Evolutionary conservation across 2,888 invertebrate species (phyloP), one percentile per base, ranked within the genome.

Genomic region (Terebella lapidaria): DNA sequence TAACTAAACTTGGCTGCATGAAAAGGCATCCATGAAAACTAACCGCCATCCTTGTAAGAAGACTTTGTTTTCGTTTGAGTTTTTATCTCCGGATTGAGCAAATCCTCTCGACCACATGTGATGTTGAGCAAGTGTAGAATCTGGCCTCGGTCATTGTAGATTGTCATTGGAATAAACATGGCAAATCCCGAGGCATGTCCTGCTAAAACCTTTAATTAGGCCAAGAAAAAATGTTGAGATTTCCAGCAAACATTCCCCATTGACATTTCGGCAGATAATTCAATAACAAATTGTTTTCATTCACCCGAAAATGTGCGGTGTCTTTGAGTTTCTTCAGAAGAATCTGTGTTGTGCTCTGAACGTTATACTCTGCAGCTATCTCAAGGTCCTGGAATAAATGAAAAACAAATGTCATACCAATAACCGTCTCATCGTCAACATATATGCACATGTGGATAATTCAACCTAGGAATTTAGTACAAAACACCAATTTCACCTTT

Each of bases 341-440:
- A 63, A 83, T 82, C 59, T 79, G 76, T 45, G 77, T 69, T 25
- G 72, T 64, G 2, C 73, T 73, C 25, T 67, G 62, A n/a, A 81
- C 70, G 60, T 75, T 72, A 67, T 80, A 84, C 64, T 82, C 81
- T 26, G 83, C 78, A 42, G 82, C 81, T 58, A 85, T 77, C 80
- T 86, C 87, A 29, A 88, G 83, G 72, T 88, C 88, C 72, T 80
- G 61, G 2, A 64, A 62, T 20, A 54, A 15, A 5, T 20, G 5
- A 57, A 57, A 54, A 2, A 54, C 2, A 59, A n/a, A 58, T 22
- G 3, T n/a, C n/a, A n/a, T n/a, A n/a, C n/a, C n/a, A n/a, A n/a
- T n/a, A n/a, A n/a, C n/a, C n/a, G n/a, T n/a, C n/a, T n/a, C n/a
- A n/a, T n/a, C n/a, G n/a, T n/a, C n/a, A n/a, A n/a, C n/a, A n/a